These are phyloP conservation scores for Chymomyza caudatula DNA, from an alignment of 2,888 invertebrate genomes.

Conservation along the genomic window DNA sequence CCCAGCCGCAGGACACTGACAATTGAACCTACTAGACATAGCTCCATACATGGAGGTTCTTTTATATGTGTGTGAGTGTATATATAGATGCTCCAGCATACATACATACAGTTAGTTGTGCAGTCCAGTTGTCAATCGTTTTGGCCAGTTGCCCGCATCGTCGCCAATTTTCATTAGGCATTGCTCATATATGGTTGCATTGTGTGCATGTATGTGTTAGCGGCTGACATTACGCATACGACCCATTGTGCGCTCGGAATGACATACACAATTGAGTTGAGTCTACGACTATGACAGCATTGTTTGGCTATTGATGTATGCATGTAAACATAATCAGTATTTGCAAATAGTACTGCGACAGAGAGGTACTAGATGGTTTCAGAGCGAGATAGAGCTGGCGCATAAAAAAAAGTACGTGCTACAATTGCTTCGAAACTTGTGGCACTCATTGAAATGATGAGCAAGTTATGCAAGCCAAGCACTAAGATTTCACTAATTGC, in stretches of 20 bases:
- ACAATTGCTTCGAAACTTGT: not conserved
- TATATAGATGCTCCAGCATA: too few relatives aligned
- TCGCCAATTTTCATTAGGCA: constrained; percentile 68
- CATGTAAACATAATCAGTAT: constrained; percentile 75
- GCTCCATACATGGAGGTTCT: not conserved
- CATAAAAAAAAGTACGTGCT: not conserved
- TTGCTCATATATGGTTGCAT: constrained; percentile 62
- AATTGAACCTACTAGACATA: not conserved
- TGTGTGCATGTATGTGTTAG: not conserved
- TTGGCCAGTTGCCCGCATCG: constrained; percentile 5
- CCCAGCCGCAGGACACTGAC: constrained; percentile 12
- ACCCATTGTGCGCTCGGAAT: constrained; percentile 47
- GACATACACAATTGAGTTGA: constrained; percentile 56
- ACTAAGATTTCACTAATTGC: not conserved
- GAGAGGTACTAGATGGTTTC: not conserved
- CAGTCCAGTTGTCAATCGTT: constrained; percentile 27
- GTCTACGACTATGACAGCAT: constrained; percentile 29
- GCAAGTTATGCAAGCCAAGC: not conserved
- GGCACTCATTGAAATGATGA: not conserved
- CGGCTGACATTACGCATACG: constrained; percentile 58
- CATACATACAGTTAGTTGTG: constrained; percentile 14
- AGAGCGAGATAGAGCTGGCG: not conserved
- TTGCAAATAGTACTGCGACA: constrained; percentile 54
- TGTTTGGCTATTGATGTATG: constrained; percentile 70
- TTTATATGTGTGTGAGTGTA: too few relatives aligned